Evolutionary conservation across 1,140 invertebrate species (phyloP), one percentile per base, ranked within the genome.

Genomic region (Listronotus oregonensis): DNA sequence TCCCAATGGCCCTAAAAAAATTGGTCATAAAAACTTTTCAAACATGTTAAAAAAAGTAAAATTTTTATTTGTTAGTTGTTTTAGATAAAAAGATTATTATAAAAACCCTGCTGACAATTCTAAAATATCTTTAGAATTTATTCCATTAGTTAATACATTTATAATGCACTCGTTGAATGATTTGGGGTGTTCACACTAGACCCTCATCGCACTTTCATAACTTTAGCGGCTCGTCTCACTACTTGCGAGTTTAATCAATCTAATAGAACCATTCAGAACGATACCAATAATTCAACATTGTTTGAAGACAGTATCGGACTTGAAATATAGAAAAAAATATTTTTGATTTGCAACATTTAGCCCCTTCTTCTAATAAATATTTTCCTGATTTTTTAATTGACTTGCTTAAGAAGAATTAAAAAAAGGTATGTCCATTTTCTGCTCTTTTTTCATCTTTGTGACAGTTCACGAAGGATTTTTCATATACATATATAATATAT

Each of bases 231-330:
- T 58, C 56, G 56, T 58, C 27, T 47, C 47, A 14, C 47, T 62
- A 67, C 56, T 62, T 65, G 59, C 44, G 14, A 67, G 59, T 72
- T 68, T 70, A 72, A 72, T 72, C 71, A 72, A 70, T 72, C 71
- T 72, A 72, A 72, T 72, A 70, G 71, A 72, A 61, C 57, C 50
- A 43, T 58, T 58, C 64, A 39, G 21, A 68, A 67, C 66, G 66
- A 66, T 62, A 65, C 66, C 68, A 67, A 71, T 71, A 69, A 67
- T 65, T 71, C 61, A 67, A 62, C 59, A 64, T 55, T 64, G 31
- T 51, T 12, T 40, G 37, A 56, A 57, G 39, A 49, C 51, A 56
- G 44, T 11, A 14, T 37, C 17, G 62, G 50, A 40, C 46, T 39
- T 5, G 5, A 27, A 27, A 27, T 27, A n/a, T n/a, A n/a, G n/a